A percentile compares a stretch with the other conserved stretches of the same genome.
Conservation (phyloP, 2,888 invertebrate genomes). For the Mycalesis mineus region DNA sequence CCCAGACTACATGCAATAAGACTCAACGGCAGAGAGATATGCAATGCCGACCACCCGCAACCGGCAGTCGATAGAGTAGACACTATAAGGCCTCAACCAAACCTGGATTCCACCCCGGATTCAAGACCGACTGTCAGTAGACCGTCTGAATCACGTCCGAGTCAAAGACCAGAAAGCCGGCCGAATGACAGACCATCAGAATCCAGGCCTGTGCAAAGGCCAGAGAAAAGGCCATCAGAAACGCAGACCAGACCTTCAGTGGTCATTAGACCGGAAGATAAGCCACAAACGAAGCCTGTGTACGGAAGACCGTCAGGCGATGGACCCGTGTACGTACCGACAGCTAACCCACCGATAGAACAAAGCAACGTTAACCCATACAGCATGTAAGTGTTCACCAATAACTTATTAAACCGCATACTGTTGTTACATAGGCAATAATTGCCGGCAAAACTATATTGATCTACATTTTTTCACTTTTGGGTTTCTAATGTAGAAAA, state of each 20-base stretch:
- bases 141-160: conserved; percentile 20
- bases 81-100: conserved; percentile 17
- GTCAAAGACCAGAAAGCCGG: conserved; percentile 14
- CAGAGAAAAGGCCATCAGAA: conserved; percentile 14
- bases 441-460: too few relatives aligned
- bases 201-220: conserved; percentile 20
- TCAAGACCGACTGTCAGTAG: not conserved
- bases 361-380: conserved; percentile 45
- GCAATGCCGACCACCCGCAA: conserved; percentile 62
- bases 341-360: conserved; percentile 39
- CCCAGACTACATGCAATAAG: conserved; percentile 72
- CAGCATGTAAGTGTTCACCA: conserved; percentile 54
- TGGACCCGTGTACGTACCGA: conserved; percentile 57
- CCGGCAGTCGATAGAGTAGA: conserved; percentile 45
- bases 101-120: conserved; percentile 11
- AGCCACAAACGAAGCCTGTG: conserved; percentile 47
- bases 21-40: conserved; percentile 79
- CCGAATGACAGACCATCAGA: conserved; percentile 20
- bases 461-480: too few relatives aligned
- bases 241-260: conserved; percentile 19
- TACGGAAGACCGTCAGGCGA: conserved; percentile 42
- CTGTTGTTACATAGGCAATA: too few relatives aligned
- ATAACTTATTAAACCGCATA: conserved; percentile 1
- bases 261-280: conserved; percentile 44
- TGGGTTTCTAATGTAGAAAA: too few relatives aligned